Conservation (phyloP, 2,888 invertebrate genomes). For the Nipponacmea schrenckii region DNA sequence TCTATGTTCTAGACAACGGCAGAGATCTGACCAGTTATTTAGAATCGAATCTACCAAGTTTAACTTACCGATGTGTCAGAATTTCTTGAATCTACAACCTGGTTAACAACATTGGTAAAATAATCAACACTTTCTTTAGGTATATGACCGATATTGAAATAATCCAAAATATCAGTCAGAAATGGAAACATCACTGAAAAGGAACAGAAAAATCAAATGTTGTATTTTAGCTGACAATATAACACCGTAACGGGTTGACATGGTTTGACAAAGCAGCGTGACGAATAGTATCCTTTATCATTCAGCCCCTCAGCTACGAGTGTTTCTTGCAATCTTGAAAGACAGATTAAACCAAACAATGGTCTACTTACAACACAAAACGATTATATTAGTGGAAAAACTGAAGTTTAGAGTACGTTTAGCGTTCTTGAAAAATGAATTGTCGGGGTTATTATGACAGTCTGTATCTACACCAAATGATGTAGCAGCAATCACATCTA, state of each 20-base stretch:
- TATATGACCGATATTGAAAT: constrained; percentile 12
- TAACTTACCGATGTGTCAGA: constrained; percentile 15
- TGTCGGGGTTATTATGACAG: constrained; percentile 38
- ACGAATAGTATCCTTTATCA: no score
- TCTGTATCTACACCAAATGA: constrained; percentile 40
- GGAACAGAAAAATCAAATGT: background rate
- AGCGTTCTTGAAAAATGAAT: constrained; percentile 34
- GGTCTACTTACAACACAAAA: constrained; percentile 5
- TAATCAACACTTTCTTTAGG: constrained; percentile 12
- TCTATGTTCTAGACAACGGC: no score
- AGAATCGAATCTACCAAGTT: no score
- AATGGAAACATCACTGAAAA: constrained; percentile 23
- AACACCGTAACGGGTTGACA: no score
- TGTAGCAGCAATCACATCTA: constrained; percentile 42
- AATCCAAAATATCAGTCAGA: constrained; percentile 10
- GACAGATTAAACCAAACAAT: no score
- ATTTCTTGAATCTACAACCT: constrained; percentile 19
- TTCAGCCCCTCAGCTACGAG: no score
- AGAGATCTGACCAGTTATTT: no score
- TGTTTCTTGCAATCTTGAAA: no score
- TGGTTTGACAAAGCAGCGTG: no score
- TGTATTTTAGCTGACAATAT: background rate
- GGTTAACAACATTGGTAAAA: constrained; percentile 15
- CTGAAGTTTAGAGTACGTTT: constrained; percentile 28
- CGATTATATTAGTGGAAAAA: background rate